Evolutionary conservation across 1,140 invertebrate species (phyloP).

Genomic region (Drosophila bipectinata): DNA sequence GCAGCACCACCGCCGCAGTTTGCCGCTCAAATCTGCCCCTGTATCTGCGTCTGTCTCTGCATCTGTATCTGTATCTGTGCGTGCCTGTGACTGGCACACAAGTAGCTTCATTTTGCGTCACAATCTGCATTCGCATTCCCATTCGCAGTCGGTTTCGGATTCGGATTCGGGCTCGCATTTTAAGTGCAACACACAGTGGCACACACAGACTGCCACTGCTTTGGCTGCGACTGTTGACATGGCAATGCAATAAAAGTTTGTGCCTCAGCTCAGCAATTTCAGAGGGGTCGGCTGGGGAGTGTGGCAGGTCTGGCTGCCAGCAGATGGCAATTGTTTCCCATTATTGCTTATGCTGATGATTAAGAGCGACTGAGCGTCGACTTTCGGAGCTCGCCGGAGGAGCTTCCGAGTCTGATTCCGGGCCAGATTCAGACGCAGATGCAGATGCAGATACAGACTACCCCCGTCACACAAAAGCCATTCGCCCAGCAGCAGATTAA

Average conservation of each 20-base stretch:
- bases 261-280: conserved; percentile 61
- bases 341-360: conserved; percentile 81
- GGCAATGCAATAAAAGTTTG: conserved; percentile 81
- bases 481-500: conserved; percentile 75
- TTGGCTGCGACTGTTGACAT: conserved; percentile 66
- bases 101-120: conserved; percentile 80
- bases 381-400: conserved; percentile 25
- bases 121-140: conserved; percentile 69
- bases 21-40: conserved; percentile 16
- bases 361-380: conserved; percentile 65
- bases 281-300: conserved; percentile 14
- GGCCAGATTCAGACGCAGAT: neutral
- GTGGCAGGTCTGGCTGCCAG: conserved; percentile 17
- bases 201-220: conserved; percentile 56
- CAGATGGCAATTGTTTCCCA: conserved; percentile 78
- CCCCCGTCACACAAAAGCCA: conserved; percentile 65
- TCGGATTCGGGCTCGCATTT: conserved; percentile 65
- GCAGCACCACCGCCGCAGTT: conserved; percentile 43
- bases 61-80: conserved; percentile 39
- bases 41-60: conserved; percentile 28
- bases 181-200: conserved; percentile 66
- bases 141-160: conserved; percentile 47
- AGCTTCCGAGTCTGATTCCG: conserved; percentile 12
- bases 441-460: conserved; percentile 19
- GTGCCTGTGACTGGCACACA: conserved; percentile 65